A percentile compares a stretch with the other conserved stretches of the same genome.
Conservation (phyloP, 2,797 vertebrate species). For the Choloepus didactylus region DNA sequence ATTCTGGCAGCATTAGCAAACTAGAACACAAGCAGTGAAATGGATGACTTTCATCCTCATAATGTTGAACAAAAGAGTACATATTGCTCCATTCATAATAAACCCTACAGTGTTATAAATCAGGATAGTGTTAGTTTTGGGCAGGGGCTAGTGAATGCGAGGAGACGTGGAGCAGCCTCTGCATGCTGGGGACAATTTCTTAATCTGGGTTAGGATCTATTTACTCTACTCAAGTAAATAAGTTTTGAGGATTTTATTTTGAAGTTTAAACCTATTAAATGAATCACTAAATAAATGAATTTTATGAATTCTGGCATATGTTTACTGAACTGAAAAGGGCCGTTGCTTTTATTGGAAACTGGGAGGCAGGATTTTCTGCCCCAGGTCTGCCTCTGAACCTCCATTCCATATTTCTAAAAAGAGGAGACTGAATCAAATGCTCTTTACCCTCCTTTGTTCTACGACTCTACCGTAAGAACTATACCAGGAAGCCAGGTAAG, state of each 20-base stretch:
- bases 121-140: neutral
- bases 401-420: conserved; percentile 9
- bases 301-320: neutral
- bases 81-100: neutral
- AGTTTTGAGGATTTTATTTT: neutral
- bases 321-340: conserved; percentile 37
- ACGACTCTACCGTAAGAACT: neutral
- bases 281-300: neutral
- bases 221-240: neutral
- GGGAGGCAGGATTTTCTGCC: neutral
- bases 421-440: neutral
- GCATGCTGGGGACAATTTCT: neutral
- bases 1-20: no score
- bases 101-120: neutral
- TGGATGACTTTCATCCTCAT: neutral
- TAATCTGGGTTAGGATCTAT: neutral
- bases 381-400: neutral
- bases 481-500: neutral
- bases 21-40: neutral
- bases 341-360: neutral
- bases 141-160: neutral
- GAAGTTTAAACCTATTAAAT: neutral
- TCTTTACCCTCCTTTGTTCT: neutral
- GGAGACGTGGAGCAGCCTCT: fast-evolving
- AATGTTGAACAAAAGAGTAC: neutral